Evolutionary conservation across 2,888 invertebrate species (phyloP), one percentile per base, ranked within the genome.

Genomic region (Neoscelio sp.): DNA sequence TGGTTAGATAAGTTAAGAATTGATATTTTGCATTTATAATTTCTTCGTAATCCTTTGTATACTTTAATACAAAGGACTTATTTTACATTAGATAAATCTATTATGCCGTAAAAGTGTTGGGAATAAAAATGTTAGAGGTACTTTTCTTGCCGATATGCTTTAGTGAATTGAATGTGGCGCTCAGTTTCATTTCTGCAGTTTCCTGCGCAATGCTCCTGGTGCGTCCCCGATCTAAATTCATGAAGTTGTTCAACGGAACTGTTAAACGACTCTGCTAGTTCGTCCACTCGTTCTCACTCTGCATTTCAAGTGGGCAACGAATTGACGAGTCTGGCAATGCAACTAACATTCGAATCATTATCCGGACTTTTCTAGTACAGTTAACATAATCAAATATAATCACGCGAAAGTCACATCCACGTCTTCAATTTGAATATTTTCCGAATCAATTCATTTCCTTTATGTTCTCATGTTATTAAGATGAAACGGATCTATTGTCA

Each of bases 191-290:
- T 75, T 79, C 82, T 76, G 78, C 48, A 30, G 80, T 71, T 74
- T 67, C 60, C 79, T 82, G 75, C 77, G 52, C 56, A 74, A 54
- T 40, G 68, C 33, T 71, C 62, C 64, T 78, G 68, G 52, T 71
- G 74, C 77, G 87, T 85, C 88, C 88, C 88, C 87, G 87, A 85
- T 86, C 86, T 85, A 86, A 83, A 88, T 88, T 84, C 79, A 81
- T 73, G 79, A 81, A 80, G 85, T 85, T 82, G 84, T 84, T 83
- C 85, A 80, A 81, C 82, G 81, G 82, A 86, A 82, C 84, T 82
- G 85, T 82, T 87, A 85, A 87, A 86, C 82, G 83, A 78, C 81
- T 60, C 73, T 20, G 58, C 60, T 52, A 50, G 20, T 65, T 68
- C 74, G 64, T 73, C 75, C 58, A 70, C 78, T 81, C 80, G 65